Evolutionary conservation across 1,140 invertebrate genomes (phyloP), one percentile per base, ranked within the genome.

Genomic region (Bombus superbus): DNA sequence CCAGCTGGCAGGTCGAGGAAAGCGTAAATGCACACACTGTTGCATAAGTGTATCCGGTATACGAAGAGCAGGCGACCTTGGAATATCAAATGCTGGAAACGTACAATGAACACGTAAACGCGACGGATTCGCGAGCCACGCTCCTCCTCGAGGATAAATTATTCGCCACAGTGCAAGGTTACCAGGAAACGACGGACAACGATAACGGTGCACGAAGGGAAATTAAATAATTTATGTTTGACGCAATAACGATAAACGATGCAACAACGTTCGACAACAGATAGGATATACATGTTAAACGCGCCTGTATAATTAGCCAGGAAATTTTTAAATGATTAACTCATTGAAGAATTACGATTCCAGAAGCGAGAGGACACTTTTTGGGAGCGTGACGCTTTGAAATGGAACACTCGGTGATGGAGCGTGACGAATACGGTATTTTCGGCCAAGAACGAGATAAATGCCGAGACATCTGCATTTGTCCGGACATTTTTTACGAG

Each of bases 1-100:
- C 62, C n/a, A 68, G 62, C 81, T 66, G 42, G 44, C 35, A 44
- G 73, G n/a, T 8, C 28, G 57, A 68, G 44, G 35, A 81, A 91
- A 86, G 80, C 68, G 74, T 81, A 82, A 87, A 87, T 77, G 53
- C 68, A 83, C 73, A 82, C 81, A 66, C 68, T 42, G 78, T 91
- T 91, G 84, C 89, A 86, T 88, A 91, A 91, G 84, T 79, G 35
- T 68, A 81, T 90, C 87, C 90, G 90, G 73, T 73, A 57, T 22
- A 85, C 42, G 64, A 62, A 47, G 84, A 88, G 81, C 80, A 74
- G 71, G 28, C 68, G 77, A 87, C 87, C 87, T 91, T 89, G 89
- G 75, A 86, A 86, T 80, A 84, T 84, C 76, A 80, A 68, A 76
- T 75, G 69, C 71, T 81, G 75, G 73, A 88, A 83, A 89, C 84